Evolutionary conservation across 2,113 vertebrate species (phyloP), one percentile per base, ranked within the genome.

Genomic region (Nesospiza acunhae): DNA sequence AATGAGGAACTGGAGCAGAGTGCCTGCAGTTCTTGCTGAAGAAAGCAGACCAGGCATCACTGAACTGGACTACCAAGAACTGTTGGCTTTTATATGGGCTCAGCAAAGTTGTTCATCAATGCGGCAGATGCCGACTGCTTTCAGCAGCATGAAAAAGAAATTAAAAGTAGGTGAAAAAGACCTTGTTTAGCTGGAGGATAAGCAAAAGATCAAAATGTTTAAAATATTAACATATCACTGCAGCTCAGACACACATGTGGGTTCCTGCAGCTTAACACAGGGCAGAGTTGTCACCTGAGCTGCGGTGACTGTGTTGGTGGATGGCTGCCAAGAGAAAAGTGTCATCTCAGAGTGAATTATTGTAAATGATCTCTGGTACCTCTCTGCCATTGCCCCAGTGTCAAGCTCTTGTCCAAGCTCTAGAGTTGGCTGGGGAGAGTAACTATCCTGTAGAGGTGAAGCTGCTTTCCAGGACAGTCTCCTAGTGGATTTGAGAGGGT

Each of bases 201-300:
- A 91, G 75, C 41, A 85, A 80, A 94, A 95, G 70, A 93, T 91
- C 62, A 93, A 91, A 93, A 87, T 77, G 49, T 83, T 85, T 83
- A 35, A 85, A 69, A 55, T 89, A 86, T 70, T 86, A 94, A 35
- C 42, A 31, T 90, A 80, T 70, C 2, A 1, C 72, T 88, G 59
- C 47, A 89, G 46, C 39, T 92, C 59, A 88, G 50, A 42, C 33
- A 55, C 10, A 30, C n/a, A 26, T 41, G 39, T 18, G 68, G 22
- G 49, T 20, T 93, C 46, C 68, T 70, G 79, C 59, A 86, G 85
- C 52, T 74, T 74, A 77, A 67, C 42, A 90, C 47, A 22, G 23
- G 80, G 39, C 79, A 55, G 75, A 68, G 24, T 19, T 86, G 42
- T 86, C 94, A 83, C 72, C 76, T 94, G 72, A 91, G 83, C 75